Evolutionary conservation across 1,140 invertebrate species (phyloP), one percentile per base, ranked within the genome.

Genomic region (Holcopasites calliopsidis): DNA sequence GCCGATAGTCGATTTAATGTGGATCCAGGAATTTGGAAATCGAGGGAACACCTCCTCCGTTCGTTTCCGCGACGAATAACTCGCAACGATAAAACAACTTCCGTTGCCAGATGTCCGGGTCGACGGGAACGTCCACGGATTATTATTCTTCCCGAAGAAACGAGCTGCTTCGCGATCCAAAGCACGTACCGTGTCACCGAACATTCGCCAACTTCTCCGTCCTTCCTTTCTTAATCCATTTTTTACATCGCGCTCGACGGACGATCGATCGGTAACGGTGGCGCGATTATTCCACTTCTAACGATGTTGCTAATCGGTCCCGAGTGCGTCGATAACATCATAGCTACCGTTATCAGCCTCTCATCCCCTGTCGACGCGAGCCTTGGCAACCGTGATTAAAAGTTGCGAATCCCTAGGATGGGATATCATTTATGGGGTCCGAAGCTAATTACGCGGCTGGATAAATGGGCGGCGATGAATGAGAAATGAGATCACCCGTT

Each of bases 381-480:
- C 18, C n/a, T 35, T 26, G 28, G 26, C 49, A 21, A 33, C 35
- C 38, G 52, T 68, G 55, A 74, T 76, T 76, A 76, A 76, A 76
- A 76, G 42, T 76, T 69, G 13, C 64, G 16, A 44, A 38, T 18
- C n/a, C n/a, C 3, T 16, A 54, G 16, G 35, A n/a, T 23, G 31
- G 38, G 62, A 54, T 57, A 50, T 75, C 52, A 68, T 76, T 50
- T 49, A 49, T 38, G 52, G 42, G 42, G 10, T 26, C 44, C 11
- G 21, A 61, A 72, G 69, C 57, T 62, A 69, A 76, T 76, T 76
- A 76, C 54, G 47, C 13, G 31, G 38, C 13, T 16, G 62, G 57
- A 66, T 75, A 68, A 75, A 68, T 68, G 62, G 54, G 16, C 28
- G 42, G 18, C 42, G 64, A 57, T 49, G 72, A 69, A 69, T 57